Percentiles rank a stretch among this genome's conserved stretches.
Evolutionary conservation across 35 echinoderm and acorn worm genomes (phyloP).

Genomic region (Strongylocentrotus purpuratus): DNA sequence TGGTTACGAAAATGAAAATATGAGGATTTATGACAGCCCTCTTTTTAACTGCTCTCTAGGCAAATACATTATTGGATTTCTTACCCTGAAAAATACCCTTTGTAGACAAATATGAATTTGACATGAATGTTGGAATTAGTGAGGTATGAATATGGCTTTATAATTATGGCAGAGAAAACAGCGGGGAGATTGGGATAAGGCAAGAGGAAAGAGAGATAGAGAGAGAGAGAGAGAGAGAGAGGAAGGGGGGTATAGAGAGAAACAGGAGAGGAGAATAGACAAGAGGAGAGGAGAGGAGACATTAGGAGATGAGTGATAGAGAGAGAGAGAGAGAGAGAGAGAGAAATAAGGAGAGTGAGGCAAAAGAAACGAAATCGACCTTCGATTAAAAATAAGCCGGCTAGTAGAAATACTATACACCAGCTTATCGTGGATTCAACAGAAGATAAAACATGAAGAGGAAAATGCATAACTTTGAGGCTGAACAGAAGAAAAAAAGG

Average conservation of each 20-base stretch:
- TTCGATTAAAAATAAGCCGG: neutral
- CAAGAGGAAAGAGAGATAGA: neutral
- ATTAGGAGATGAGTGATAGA: neutral
- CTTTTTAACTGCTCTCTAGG: too few relatives aligned
- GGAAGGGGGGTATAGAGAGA: neutral
- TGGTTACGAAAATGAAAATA: too few relatives aligned
- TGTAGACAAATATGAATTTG: too few relatives aligned
- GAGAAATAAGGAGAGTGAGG: neutral
- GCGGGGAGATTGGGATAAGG: too few relatives aligned
- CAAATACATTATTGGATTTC: too few relatives aligned
- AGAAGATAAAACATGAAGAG: neutral
- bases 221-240: neutral
- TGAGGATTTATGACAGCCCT: too few relatives aligned
- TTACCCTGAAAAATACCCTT: too few relatives aligned
- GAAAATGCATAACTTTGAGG: neutral
- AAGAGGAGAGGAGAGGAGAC: neutral
- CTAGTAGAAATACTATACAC: neutral
- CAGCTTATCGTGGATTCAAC: neutral
- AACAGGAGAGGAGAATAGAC: neutral
- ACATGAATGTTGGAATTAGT: too few relatives aligned
- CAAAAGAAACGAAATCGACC: neutral
- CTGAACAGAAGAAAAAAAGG: neutral
- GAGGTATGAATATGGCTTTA: too few relatives aligned
- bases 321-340: neutral
- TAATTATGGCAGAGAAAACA: too few relatives aligned